A percentile compares a stretch with the other conserved stretches of the same genome.
Conservation (phyloP, 92 coral and sea anemone species). For the Phenganax stokvisi region DNA sequence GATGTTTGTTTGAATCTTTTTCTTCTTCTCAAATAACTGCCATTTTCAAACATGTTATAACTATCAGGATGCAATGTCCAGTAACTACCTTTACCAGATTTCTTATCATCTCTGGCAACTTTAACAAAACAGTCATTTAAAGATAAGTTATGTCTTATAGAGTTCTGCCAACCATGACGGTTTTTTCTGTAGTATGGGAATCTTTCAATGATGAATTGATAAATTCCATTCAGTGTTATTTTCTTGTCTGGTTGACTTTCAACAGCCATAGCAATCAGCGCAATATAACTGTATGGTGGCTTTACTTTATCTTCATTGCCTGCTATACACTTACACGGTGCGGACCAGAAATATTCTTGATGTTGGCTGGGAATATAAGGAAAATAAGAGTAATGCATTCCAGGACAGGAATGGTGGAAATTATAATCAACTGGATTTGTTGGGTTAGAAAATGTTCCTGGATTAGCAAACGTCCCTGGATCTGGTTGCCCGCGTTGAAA, state of each 20-base stretch:
- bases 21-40: slow-evolving; percentile 85
- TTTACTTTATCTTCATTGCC: slow-evolving; percentile 84
- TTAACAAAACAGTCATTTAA: slow-evolving; percentile 95
- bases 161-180: slow-evolving; percentile 99
- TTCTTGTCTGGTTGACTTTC: slow-evolving; percentile 98
- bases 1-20: slow-evolving; percentile 82
- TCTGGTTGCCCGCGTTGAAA: slow-evolving; percentile 10
- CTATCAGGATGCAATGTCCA: slow-evolving; percentile 99
- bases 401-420: slow-evolving; percentile 22
- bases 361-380: slow-evolving; percentile 10
- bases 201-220: slow-evolving; percentile 92
- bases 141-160: slow-evolving; percentile 95
- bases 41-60: slow-evolving; percentile 98
- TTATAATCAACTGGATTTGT: slow-evolving; percentile 16
- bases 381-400: slow-evolving; percentile 19
- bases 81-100: slow-evolving; percentile 96
- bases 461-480: not conserved
- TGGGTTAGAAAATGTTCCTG: slow-evolving; percentile 20
- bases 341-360: slow-evolving; percentile 4
- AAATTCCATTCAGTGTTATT: slow-evolving; percentile 91
- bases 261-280: slow-evolving; percentile 95
- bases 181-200: slow-evolving; percentile 98
- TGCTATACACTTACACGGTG: slow-evolving; percentile 7
- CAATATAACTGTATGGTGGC: slow-evolving; percentile 97
- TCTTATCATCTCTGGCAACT: slow-evolving; percentile 97